Percentiles rank a stretch among this genome's conserved stretches.
These are phyloP conservation scores for Bombyx mori DNA, from an alignment of 1,140 invertebrate species.

Conservation along the genomic window DNA sequence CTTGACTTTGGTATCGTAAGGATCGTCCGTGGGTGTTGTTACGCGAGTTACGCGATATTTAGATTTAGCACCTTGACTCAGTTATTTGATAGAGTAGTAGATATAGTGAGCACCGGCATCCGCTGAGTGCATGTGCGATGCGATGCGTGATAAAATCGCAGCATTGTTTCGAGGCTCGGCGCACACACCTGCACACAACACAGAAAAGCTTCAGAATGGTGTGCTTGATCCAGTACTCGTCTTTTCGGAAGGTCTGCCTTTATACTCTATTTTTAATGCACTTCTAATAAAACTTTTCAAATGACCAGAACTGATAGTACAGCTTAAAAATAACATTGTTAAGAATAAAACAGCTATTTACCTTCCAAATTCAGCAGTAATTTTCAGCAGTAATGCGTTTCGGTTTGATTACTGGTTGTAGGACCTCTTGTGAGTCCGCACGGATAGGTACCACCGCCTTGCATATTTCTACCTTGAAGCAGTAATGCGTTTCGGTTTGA, in stretches of 20 bases:
- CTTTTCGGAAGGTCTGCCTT: slow-evolving; percentile 20
- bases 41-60: slow-evolving; percentile 10
- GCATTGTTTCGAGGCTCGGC: slow-evolving; percentile 48
- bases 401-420: too few relatives aligned
- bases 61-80: slow-evolving; percentile 27
- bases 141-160: slow-evolving; percentile 60
- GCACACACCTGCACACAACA: slow-evolving; percentile 33
- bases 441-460: too few relatives aligned
- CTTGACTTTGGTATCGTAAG: slow-evolving; percentile 17
- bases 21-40: slow-evolving; percentile 10
- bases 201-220: slow-evolving; percentile 47
- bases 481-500: too few relatives aligned
- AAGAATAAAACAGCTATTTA: too few relatives aligned
- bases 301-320: too few relatives aligned
- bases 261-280: neutral
- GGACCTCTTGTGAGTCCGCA: too few relatives aligned
- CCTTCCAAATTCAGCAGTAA: too few relatives aligned
- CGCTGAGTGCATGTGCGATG: slow-evolving; percentile 47
- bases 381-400: too few relatives aligned
- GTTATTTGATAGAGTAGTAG: slow-evolving; percentile 12
- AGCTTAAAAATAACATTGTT: too few relatives aligned
- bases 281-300: too few relatives aligned
- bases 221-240: slow-evolving; percentile 38
- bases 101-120: neutral
- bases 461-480: too few relatives aligned